Percentiles rank a stretch among this genome's conserved stretches.
These are phyloP conservation scores for Hapalemur alaotrensis DNA, from an alignment of 2,797 vertebrate genomes.

Conservation along the genomic window DNA sequence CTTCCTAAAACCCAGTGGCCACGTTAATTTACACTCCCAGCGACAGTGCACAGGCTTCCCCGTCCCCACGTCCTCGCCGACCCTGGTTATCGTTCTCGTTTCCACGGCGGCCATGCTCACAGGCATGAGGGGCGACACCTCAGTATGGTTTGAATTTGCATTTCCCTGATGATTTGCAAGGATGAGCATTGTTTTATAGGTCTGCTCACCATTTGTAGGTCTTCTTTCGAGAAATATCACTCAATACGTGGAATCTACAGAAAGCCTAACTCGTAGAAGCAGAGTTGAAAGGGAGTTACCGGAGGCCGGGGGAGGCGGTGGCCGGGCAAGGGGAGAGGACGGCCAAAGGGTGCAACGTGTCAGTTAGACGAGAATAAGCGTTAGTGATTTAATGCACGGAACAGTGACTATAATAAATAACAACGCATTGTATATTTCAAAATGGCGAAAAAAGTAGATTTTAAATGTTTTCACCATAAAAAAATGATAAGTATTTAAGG, in stretches of 20 bases:
- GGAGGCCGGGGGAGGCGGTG: neutral
- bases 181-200: neutral
- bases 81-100: neutral
- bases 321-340: neutral
- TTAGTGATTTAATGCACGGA: neutral
- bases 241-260: neutral
- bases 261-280: neutral
- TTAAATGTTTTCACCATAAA: neutral
- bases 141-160: neutral
- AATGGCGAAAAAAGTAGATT: neutral
- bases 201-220: neutral
- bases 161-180: neutral
- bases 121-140: neutral
- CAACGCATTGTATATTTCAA: neutral
- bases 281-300: neutral
- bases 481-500: neutral
- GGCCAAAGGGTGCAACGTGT: neutral
- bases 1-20: neutral
- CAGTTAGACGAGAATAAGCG: neutral
- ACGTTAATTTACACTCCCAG: neutral
- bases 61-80: neutral
- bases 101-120: neutral
- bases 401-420: neutral
- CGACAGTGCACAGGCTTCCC: too few species aligned
- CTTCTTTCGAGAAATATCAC: neutral